phyloP scores from a whole-genome alignment of 2,888 invertebrate species.

The Pteria penguin region DNA sequence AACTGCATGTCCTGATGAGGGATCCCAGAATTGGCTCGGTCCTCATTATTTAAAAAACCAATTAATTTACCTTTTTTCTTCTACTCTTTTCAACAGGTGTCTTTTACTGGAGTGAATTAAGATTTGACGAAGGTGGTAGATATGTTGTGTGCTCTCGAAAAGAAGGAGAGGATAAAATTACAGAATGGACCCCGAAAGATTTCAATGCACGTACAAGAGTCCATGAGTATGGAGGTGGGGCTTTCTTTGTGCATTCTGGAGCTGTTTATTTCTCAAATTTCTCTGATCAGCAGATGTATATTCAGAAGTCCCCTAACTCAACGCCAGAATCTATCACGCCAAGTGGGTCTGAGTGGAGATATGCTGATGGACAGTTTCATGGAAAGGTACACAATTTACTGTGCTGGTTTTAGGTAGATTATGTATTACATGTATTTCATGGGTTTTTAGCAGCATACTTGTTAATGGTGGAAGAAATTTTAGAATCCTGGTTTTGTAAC shows the following conservation, averaged over 20 bases:
- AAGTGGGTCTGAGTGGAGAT: conserved; percentile 64
- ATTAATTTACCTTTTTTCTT: no score
- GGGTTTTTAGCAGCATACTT: no score
- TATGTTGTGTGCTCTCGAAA: conserved; percentile 73
- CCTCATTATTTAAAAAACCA: no score
- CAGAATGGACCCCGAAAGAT: conserved; percentile 70
- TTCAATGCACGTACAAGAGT: conserved; percentile 77
- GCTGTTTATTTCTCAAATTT: conserved; percentile 77
- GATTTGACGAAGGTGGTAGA: conserved; percentile 74
- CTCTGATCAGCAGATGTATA: conserved; percentile 74
- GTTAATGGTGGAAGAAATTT: no score
- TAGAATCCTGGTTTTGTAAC: no score
- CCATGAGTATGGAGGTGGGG: conserved; percentile 81
- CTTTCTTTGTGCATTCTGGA: conserved; percentile 72
- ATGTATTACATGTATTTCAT: no score
- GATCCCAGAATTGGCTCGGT: no score
- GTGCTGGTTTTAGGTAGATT: neutral
- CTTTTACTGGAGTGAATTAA: conserved; percentile 69
- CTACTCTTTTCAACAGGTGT: neutral
- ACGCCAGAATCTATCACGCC: conserved; percentile 66
- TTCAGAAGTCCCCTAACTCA: conserved; percentile 58
- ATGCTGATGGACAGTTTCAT: conserved; percentile 70
- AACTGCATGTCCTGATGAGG: no score
- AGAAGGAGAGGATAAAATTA: conserved; percentile 43
- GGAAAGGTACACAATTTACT: conserved; percentile 53